Evolutionary conservation across 2,797 vertebrate species (phyloP), one percentile per base, ranked within the genome.

Genomic region (Oophaga sylvatica): DNA sequence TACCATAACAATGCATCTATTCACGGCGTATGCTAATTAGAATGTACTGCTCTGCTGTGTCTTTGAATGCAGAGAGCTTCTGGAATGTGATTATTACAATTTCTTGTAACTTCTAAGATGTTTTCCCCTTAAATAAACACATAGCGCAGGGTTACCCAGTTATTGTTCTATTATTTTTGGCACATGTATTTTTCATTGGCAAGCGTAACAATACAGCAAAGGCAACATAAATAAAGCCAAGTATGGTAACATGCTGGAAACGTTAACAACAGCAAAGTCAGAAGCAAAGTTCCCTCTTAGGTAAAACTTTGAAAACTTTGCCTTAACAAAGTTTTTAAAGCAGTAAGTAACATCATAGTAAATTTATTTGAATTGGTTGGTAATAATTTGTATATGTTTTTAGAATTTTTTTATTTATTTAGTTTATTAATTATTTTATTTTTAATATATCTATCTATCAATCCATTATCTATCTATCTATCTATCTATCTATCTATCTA

Each of bases 1-100:
- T 57, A 22, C 11, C 65, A 85, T 77, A 81, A 89, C 87, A 89
- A 81, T 82, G 68, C 59, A 76, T 86, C 83, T 85, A 85, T 85
- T 89, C 78, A 81, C 75, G 71, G 48, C 45, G 57, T 48, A 73
- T 81, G 82, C 22, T 63, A 81, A 65, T 85, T 76, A 76, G 67
- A 76, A 85, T 68, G 70, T 29, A 81, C 85, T 13, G 35, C 29
- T 68, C 70, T 77, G 75, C 73, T 88, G 75, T 73, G 73, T 20
- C 20, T 62, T 57, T 29, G 41, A 71, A 73, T 57, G 29, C 59
- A 80, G 16, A 56, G 17, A 16, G 5, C 45, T 45, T 75, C 11
- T 45, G 45, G 22, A 17, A 65, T 83, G 70, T 82, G 35, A 62
- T 70, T 48, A 26, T 81, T 81, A 76, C 35, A 68, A 71, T 63